Base-by-base conservation (phyloP, 2,797 vertebrate species). In the Sebastes trivittatus region DNA sequence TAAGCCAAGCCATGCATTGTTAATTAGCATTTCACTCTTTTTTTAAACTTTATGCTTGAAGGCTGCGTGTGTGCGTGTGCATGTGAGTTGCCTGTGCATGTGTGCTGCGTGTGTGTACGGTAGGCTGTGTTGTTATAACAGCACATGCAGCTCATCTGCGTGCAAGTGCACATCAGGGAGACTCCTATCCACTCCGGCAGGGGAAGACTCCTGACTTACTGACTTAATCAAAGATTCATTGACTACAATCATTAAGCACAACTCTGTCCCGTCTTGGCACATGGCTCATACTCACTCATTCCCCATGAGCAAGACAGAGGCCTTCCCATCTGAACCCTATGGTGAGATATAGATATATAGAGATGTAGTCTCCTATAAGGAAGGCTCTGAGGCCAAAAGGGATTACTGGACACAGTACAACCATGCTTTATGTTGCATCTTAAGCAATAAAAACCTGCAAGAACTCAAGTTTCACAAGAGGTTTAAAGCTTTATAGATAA, bases 161-260 rank as follows among this genome's bases (percentile, higher is more conserved):
- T 88, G 73, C 61, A 38, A 81, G 18, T 56, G 46, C 58, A 66
- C 76, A 77, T 70, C 62, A 55, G 76, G 36, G 66, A 78, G 62
- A 75, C 67, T 80, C 49, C 18, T 11, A 32, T 46, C 38, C n/a
- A 20, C 63, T 52, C 25, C 23, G 30, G 4, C 42, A 72, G 27
- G n/a, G 54, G 59, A 71, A 58, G 23, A 58, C 68, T 82, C 25
- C 68, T 56, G 70, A 68, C 46, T 56, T 42, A 75, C 62, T 27
- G 69, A 64, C 54, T 83, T 49, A 71, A 90, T 92, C 78, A 89
- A 87, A 88, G 64, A 86, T 89, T 91, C 54, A 90, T 78, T 72
- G 64, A 70, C 74, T 84, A 16, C 56, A 72, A 67, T 72, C 78
- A 78, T 84, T 78, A 84, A 34, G 63, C 60, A 32, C 54, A 16